These are phyloP conservation scores for Stichodactyla helianthus DNA, from an alignment of 64 coral and sea anemone genomes.

Conservation along the genomic window DNA sequence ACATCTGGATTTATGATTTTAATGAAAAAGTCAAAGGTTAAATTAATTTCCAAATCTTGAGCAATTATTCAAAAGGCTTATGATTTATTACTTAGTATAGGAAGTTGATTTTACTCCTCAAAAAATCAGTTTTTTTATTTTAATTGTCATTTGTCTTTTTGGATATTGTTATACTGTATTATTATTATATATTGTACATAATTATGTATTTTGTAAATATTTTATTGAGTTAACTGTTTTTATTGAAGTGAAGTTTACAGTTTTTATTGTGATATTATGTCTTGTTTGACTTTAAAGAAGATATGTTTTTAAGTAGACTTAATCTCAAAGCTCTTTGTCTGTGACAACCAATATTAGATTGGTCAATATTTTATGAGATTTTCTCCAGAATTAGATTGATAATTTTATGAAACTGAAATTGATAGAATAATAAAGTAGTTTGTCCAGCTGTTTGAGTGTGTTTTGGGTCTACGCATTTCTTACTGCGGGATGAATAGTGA, in stretches of 20 bases:
- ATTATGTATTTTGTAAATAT: no score
- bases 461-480: background rate
- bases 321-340: background rate
- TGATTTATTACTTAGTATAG: no score
- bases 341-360: background rate
- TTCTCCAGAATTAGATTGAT: background rate
- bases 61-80: background rate
- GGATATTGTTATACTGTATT: no score
- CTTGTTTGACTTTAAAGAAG: background rate
- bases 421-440: background rate
- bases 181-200: no score
- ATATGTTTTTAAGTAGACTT: background rate
- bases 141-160: no score
- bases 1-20: background rate
- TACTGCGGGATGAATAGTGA: no score
- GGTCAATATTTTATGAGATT: background rate
- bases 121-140: no score
- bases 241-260: background rate
- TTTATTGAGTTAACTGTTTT: no score
- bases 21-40: background rate
- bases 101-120: no score
- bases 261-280: background rate
- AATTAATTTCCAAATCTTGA: background rate
- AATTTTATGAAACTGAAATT: background rate
- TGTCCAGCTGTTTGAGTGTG: background rate